Conservation (phyloP, 2,797 vertebrate species). For the Todus mexicanus region DNA sequence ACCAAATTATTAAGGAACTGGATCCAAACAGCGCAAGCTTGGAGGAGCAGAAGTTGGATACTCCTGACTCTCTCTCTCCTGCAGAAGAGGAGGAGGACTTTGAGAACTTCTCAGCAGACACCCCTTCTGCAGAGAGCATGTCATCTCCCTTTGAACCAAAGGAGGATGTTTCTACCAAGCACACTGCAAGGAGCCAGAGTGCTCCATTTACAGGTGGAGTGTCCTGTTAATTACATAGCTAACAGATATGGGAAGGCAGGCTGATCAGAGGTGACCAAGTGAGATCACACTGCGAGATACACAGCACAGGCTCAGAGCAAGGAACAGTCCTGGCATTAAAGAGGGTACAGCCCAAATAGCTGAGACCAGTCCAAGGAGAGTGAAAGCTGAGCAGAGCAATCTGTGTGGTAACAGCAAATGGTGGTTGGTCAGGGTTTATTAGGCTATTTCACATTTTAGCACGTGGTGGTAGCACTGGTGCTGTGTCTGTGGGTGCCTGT, state of each 20-base stretch:
- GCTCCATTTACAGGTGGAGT: constrained; percentile 91
- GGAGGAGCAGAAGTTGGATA: constrained; percentile 57
- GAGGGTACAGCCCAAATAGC: not conserved
- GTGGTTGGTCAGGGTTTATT: rapidly evolving
- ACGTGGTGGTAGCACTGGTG: constrained; percentile 52
- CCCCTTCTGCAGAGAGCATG: constrained; percentile 80
- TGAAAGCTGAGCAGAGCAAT: not conserved
- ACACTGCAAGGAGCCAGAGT: constrained; percentile 64
- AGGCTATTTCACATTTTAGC: not conserved
- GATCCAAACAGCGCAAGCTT: constrained; percentile 70
- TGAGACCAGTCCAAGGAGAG: not conserved
- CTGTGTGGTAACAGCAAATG: not conserved
- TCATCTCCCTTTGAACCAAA: constrained; percentile 79
- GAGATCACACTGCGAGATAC: not conserved
- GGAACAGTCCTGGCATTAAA: not conserved
- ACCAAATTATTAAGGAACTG: constrained; percentile 88
- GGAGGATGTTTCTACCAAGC: constrained; percentile 41
- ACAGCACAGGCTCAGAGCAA: not conserved
- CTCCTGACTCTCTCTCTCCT: constrained; percentile 55
- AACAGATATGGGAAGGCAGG: not conserved
- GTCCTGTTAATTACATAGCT: not conserved
- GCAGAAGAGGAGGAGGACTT: constrained; percentile 80
- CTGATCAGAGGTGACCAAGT: not conserved
- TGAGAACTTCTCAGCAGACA: constrained; percentile 80
- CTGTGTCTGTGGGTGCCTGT: not conserved